Evolutionary conservation across 1,140 invertebrate species (phyloP), one percentile per base, ranked within the genome.

Genomic region (Marisa cornuarietis): DNA sequence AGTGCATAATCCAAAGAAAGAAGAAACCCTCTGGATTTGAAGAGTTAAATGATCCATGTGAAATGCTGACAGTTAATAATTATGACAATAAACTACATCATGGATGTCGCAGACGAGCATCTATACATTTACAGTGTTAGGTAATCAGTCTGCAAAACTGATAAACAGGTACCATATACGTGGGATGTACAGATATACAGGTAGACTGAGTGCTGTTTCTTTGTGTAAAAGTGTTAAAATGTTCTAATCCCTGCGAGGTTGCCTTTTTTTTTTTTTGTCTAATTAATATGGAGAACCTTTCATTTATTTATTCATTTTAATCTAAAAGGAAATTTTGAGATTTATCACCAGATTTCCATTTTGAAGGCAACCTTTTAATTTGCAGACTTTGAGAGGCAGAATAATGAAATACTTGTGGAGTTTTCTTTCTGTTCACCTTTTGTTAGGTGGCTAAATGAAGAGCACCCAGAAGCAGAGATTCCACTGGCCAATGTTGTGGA

Each of bases 381-480:
- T 71, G 1, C 26, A 24, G 18, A 18, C 69, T 71, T 71, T 71
- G 20, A 24, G 16, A 18, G 3, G n/a, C n/a, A n/a, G 18, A 42
- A n/a, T n/a, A 58, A 18, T 58, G 1, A 58, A 11, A 58, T 11
- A 58, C 1, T 58, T 58, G 16, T 58, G 54, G 8, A 58, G 8
- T 11, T 58, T 71, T 71, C 18, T 72, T 72, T 72, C 49, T 72
- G 22, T 72, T 52, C 9, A 31, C 16, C 31, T 31, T 49, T 11
- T 42, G 9, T 42, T 52, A 72, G 71, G 66, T 74, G 16, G 42
- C 69, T 79, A 24, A 72, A 72, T 20, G 71, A 58, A 22, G 68
- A 62, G n/a, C 31, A 61, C 52, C 68, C 71, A 49, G 68, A 72
- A 49, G 71, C 68, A 42, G 71, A 79, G 31, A 79, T 79, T 14